Evolutionary conservation across 2,113 vertebrate species (phyloP), one percentile per base, ranked within the genome.

Genomic region (Tyrannus savana): DNA sequence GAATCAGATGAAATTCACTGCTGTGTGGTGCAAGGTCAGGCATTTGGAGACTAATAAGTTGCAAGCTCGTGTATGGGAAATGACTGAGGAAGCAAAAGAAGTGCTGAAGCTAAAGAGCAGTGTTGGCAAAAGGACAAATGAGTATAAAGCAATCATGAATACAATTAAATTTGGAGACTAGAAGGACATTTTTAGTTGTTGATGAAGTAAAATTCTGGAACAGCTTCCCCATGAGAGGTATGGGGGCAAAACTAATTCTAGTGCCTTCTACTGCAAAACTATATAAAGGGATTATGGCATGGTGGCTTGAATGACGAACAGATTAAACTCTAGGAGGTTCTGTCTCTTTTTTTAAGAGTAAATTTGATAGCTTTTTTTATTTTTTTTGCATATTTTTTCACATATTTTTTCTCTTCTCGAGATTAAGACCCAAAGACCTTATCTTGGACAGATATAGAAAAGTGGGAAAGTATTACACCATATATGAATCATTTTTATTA

Each of bases 81-180:
- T 96, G 68, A 84, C 90, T 80, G 86, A 94, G 88, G 68, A 95
- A 88, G 88, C 46, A 92, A 77, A 96, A 93, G 76, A 81, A 95
- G 41, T 72, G 84, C 56, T 86, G 76, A 89, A 84, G 55, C 80
- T 95, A 60, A 93, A 95, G 77, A 95, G 64, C 35, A 72, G 12
- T 49, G 47, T n/a, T 95, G 94, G 87, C 93, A 92, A 72, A 89
- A 92, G 60, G 49, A 92, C 91, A 95, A 87, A 89, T 31, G 56
- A 89, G 47, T 53, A 84, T 93, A 87, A 95, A 91, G 28, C 76
- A 75, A 64, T 79, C 87, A 89, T 60, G 64, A 92, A 87, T 92
- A 78, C 52, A 74, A 77, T 87, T 92, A 78, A 52, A 77, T 86
- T 52, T 93, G 33, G 64, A 91, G 84, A 87, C 44, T 33, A 42